Evolutionary conservation across 1,140 invertebrate genomes (phyloP).

Genomic region (Rhynchophorus ferrugineus): DNA sequence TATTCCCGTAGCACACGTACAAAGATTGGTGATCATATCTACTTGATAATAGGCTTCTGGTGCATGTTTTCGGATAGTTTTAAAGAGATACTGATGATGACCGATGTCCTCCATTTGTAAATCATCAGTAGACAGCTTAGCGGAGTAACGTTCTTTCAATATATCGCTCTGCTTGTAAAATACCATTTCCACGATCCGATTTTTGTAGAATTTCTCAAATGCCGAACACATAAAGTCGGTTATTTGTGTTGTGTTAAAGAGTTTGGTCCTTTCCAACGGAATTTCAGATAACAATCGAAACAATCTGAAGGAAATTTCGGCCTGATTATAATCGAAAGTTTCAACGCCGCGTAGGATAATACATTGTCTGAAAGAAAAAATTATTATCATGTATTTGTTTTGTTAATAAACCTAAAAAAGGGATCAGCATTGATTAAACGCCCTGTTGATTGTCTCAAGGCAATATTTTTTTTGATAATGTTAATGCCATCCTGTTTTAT

Average conservation of each 20-base stretch:
- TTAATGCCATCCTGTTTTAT: too few relatives aligned
- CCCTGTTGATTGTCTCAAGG: too few relatives aligned
- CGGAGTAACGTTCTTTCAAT: conserved; percentile 3
- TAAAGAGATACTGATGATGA: conserved; percentile 8
- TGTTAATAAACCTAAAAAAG: too few relatives aligned
- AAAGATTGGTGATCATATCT: conserved; percentile 9
- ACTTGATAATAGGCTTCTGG: conserved; percentile 9
- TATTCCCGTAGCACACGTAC: conserved; percentile 1
- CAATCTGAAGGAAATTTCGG: conserved; percentile 5
- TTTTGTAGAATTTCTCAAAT: conserved; percentile 11
- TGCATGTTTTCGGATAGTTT: background rate
- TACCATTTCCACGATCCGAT: conserved; percentile 12
- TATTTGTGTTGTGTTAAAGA: conserved; percentile 11
- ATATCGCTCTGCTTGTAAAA: conserved; percentile 1
- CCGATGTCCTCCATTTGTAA: conserved; percentile 8
- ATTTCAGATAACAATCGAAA: conserved; percentile 7
- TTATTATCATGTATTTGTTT: background rate
- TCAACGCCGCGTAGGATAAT: background rate
- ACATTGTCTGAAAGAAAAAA: conserved; percentile 5
- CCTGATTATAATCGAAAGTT: conserved; percentile 8
- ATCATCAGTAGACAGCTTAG: background rate
- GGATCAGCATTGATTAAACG: too few relatives aligned
- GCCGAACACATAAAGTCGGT: conserved; percentile 9
- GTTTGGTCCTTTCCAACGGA: conserved; percentile 7
- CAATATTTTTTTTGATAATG: too few relatives aligned